Conservation (phyloP, 2,888 invertebrate genomes). For the Drosophila picticornis region DNA sequence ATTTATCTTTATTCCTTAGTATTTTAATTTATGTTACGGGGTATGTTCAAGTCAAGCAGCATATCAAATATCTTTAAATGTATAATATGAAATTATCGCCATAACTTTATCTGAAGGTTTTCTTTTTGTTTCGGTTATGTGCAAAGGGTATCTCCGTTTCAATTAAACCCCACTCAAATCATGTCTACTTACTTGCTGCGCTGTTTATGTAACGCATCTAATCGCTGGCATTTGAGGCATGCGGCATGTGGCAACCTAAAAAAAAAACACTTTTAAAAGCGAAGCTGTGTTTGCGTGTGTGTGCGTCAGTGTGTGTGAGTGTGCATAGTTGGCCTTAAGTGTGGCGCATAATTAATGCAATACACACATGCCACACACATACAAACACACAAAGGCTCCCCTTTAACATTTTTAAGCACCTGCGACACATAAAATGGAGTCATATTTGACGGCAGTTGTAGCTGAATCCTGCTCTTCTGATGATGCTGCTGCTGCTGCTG, state of each 20-base stretch:
- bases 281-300: conserved; percentile 2
- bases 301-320: conserved; percentile 12
- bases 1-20: background rate
- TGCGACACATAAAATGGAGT: conserved; percentile 67
- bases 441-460: conserved; percentile 40
- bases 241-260: conserved; percentile 37
- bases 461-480: conserved; percentile 31
- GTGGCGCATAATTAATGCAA: conserved; percentile 68
- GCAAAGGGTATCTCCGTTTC: conserved; percentile 17
- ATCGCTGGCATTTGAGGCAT: conserved; percentile 64
- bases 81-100: background rate
- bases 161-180: accelerated
- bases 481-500: background rate
- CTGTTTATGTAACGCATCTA: conserved; percentile 60
- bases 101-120: background rate
- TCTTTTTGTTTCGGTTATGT: background rate
- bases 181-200: background rate
- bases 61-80: background rate
- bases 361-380: conserved; percentile 34
- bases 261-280: conserved; percentile 31
- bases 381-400: conserved; percentile 8
- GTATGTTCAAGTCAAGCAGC: background rate
- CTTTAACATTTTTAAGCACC: conserved; percentile 61
- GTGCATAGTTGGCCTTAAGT: conserved; percentile 54
- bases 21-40: background rate